These are phyloP conservation scores for Liodrosophila aerea DNA, from an alignment of 2,888 invertebrate species.

Conservation along the genomic window DNA sequence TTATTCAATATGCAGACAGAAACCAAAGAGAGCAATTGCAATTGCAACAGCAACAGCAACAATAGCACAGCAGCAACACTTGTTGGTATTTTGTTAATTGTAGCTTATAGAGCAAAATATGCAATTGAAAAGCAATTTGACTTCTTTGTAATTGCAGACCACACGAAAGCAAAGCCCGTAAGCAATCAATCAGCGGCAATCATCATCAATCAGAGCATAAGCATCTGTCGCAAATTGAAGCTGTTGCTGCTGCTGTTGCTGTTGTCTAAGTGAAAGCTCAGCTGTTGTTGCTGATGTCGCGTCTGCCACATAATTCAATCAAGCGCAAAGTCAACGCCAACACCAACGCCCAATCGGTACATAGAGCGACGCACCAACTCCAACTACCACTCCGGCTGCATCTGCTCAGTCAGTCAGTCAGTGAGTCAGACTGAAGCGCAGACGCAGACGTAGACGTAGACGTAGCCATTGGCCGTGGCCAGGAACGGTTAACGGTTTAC, in stretches of 20 bases:
- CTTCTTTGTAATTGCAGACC: constrained; percentile 54
- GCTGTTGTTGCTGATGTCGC: constrained; percentile 19
- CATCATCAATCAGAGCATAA: constrained; percentile 58
- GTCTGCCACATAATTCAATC: constrained; percentile 62
- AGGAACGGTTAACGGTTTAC: constrained; percentile 33
- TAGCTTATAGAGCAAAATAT: constrained; percentile 13
- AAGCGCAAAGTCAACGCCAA: constrained; percentile 41
- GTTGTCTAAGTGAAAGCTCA: constrained; percentile 18
- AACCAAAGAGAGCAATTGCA: constrained; percentile 9
- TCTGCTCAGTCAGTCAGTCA: constrained; percentile 55
- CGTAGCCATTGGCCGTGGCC: constrained; percentile 52
- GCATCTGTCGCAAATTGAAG: constrained; percentile 62
- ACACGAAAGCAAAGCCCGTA: constrained; percentile 35
- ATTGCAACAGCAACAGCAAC: constrained; percentile 6
- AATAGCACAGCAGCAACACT: constrained; percentile 9
- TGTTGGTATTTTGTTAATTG: constrained; percentile 2
- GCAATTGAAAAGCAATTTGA: constrained; percentile 34
- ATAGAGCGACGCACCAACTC: not conserved
- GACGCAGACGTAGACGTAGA: constrained; percentile 22
- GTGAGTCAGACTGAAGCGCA: constrained; percentile 50
- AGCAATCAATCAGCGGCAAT: constrained; percentile 49
- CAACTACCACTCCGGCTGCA: constrained; percentile 10
- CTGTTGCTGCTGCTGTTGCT: constrained; percentile 24
- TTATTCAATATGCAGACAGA: constrained; percentile 56
- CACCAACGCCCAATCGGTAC: constrained; percentile 47